Conservation (phyloP, 2,888 invertebrate species). For the Steinernema hermaphroditum region DNA sequence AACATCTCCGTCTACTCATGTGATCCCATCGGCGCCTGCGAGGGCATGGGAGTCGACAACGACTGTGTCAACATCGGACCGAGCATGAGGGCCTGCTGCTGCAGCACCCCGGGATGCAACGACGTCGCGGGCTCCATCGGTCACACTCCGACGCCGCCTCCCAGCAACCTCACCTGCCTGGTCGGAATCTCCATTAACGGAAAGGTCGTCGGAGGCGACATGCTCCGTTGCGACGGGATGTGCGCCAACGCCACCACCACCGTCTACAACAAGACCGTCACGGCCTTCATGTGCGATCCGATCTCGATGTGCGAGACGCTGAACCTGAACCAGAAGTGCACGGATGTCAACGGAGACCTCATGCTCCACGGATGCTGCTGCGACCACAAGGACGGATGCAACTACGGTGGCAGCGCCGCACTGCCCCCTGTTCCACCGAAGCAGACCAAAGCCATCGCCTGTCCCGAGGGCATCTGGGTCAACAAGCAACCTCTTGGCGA, state of each 20-base stretch:
- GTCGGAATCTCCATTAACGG: no score
- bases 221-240: no score
- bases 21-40: slow-evolving; percentile 15
- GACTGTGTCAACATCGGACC: background rate
- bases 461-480: slow-evolving; percentile 34
- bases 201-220: no score
- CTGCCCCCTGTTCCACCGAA: background rate
- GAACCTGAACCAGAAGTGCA: background rate
- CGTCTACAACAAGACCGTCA: background rate
- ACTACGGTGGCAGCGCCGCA: background rate
- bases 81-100: no score
- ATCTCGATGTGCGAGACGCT: background rate
- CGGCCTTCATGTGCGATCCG: slow-evolving; percentile 33
- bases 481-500: background rate
- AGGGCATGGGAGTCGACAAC: background rate
- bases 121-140: no score
- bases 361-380: slow-evolving; percentile 1
- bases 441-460: slow-evolving; percentile 6
- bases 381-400: background rate
- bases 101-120: no score
- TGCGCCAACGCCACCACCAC: background rate
- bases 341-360: background rate
- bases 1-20: background rate
- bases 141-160: no score
- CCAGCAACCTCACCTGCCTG: no score